phyloP scores from a whole-genome alignment of 2,888 invertebrate genomes.

The Ceriagrion tenellum region DNA sequence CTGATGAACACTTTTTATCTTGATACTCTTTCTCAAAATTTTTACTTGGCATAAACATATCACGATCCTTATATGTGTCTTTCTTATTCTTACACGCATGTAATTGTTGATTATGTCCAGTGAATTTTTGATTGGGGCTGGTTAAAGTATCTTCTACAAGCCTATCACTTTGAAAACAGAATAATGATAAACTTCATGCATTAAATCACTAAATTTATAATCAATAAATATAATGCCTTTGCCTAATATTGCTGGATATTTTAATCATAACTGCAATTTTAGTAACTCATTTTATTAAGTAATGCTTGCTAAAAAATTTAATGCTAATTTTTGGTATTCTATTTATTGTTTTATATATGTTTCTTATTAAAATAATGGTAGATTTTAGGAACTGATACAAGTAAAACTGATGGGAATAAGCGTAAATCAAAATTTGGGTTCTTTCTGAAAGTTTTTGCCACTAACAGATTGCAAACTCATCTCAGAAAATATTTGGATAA shows the following conservation, averaged over 20 bases:
- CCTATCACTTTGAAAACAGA: not conserved
- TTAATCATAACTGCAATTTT: not conserved
- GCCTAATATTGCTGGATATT: not conserved
- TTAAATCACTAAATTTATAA: not conserved
- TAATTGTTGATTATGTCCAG: not conserved
- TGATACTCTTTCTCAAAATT: not conserved
- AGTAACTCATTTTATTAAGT: not conserved
- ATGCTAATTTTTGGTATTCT: too few relatives aligned
- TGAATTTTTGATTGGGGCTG: slow-evolving; percentile 34
- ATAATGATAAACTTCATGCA: not conserved
- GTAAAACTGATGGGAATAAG: too few relatives aligned
- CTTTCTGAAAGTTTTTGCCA: too few relatives aligned
- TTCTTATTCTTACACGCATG: slow-evolving; percentile 38
- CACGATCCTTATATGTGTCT: not conserved
- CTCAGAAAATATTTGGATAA: too few relatives aligned
- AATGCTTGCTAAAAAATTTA: too few relatives aligned
- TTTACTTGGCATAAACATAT: not conserved
- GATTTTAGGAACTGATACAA: too few relatives aligned
- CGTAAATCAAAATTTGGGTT: too few relatives aligned
- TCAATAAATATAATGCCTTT: not conserved
- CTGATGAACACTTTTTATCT: not conserved
- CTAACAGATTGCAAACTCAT: too few relatives aligned
- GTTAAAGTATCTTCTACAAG: slow-evolving; percentile 12
- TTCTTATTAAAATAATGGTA: too few relatives aligned
- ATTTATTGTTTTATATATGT: too few relatives aligned